Evolutionary conservation across 2,888 invertebrate genomes (phyloP), one percentile per base, ranked within the genome.

Genomic region (Prenolepis imparis): DNA sequence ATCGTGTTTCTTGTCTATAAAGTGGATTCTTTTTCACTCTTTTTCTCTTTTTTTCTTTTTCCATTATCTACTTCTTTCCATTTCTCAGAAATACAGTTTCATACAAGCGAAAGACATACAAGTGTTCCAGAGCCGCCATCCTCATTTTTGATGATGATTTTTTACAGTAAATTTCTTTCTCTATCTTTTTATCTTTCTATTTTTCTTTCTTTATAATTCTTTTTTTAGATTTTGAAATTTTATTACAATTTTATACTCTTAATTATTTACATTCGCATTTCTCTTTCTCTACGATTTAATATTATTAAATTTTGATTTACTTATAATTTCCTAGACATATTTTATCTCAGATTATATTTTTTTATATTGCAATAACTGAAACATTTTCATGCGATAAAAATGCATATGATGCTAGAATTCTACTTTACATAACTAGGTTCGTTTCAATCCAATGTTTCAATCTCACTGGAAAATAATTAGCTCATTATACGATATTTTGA

Each of bases 21-120:
- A 78, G 18, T 52, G 52, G 52, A 52, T 52, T 52, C n/a, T 52
- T 6, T 52, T 1, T 48, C 48, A 48, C n/a, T 48, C 18, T n/a
- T n/a, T 48, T 0, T 48, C 1, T 12, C 5, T 44, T 18, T n/a
- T n/a, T 15, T 15, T 52, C 8, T 52, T 18, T n/a, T 52, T 52
- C n/a, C n/a, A 52, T 52, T 52, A n/a, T 32, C 8, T 57, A 18
- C 11, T 11, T 67, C 68, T 24, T 48, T 70, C 9, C 1, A 55
- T 57, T 70, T 78, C 55, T n/a, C 21, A 28, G 21, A 32, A 63
- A 21, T 21, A n/a, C 21, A 41, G 41, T 57, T 72, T 72, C 28
- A 15, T 41, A 70, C 15, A 15, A 77, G 28, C 55, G 9, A 77
- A 28, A 15, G 28, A n/a, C 9, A 21, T 21, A 32, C 15, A 70